Base-by-base conservation (phyloP, 1,140 invertebrate genomes). In the Achroia grisella region DNA sequence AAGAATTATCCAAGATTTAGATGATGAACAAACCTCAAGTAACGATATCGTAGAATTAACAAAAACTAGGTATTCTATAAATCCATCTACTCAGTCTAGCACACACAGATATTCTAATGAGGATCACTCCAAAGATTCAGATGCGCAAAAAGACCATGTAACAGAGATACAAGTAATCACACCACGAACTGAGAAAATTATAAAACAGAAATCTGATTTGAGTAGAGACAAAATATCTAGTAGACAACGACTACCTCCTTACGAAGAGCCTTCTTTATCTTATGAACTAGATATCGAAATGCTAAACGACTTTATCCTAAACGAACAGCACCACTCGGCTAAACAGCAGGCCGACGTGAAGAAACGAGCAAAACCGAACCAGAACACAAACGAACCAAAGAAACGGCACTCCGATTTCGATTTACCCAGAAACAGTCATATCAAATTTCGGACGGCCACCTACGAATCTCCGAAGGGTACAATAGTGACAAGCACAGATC, bases 401-500 rank as follows among this genome's bases (percentile, higher is more conserved):
- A 87, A 86, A 76, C 67, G 82, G 40, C 83, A 86, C 56, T 84
- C 83, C 36, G 86, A 87, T 45, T 86, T 72, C 51, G 82, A 86
- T 58, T 45, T 87, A 46, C 86, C 85, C 31, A 69, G 84, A 51
- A 87, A 87, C 65, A 85, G 85, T 40, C 86, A 88, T 40, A 90
- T 90, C 44, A 86, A 88, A 66, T 90, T 90, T 62, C 81, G 86
- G 17, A 89, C 89, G 11, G 86, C 89, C 0, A 89, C 88, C 15
- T 89, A 90, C 57, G 88, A 89, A 81, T 75, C 77, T 48, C 74
- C 76, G 13, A 85, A 83, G 46, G 73, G 77, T 1, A 74, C 80
- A 0, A 82, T 85, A 37, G 77, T 85, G 0, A 85, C 81, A 0
- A 85, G 81, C 45, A 85, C 81, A 10, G 81, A 85, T 52, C 41